These are phyloP conservation scores for Herminia tarsipennalis DNA, from an alignment of 2,888 invertebrate species.

Conservation along the genomic window DNA sequence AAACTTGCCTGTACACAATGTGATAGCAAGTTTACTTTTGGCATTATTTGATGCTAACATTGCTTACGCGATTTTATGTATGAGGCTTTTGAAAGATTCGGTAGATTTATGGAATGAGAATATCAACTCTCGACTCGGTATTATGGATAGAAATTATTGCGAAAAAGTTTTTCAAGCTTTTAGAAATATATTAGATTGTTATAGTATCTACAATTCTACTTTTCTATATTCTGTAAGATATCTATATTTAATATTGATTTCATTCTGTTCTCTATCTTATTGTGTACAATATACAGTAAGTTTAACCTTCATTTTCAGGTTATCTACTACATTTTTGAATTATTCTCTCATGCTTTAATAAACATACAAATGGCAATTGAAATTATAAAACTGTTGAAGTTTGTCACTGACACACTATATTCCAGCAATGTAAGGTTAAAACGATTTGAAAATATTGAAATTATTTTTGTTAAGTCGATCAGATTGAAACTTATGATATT, in stretches of 20 bases:
- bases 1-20: neutral
- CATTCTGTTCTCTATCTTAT: neutral
- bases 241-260: neutral
- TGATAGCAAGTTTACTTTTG: neutral
- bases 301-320: conserved; percentile 16
- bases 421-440: too few species aligned
- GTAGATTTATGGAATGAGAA: conserved; percentile 13
- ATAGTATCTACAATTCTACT: conserved; percentile 1
- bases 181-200: conserved; percentile 21
- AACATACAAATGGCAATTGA: conserved; percentile 8
- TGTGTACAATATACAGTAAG: neutral
- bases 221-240: conserved; percentile 16
- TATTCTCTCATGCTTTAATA: conserved; percentile 5
- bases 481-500: too few species aligned
- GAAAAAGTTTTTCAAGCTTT: conserved; percentile 11
- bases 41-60: conserved; percentile 9
- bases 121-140: neutral
- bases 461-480: too few species aligned
- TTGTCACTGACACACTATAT: neutral
- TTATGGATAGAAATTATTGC: neutral
- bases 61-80: neutral
- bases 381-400: neutral
- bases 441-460: too few species aligned
- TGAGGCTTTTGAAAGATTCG: conserved; percentile 15
- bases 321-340: conserved; percentile 9